Conservation (phyloP, 2,888 invertebrate genomes). For the Bruchidius siliquastri region DNA sequence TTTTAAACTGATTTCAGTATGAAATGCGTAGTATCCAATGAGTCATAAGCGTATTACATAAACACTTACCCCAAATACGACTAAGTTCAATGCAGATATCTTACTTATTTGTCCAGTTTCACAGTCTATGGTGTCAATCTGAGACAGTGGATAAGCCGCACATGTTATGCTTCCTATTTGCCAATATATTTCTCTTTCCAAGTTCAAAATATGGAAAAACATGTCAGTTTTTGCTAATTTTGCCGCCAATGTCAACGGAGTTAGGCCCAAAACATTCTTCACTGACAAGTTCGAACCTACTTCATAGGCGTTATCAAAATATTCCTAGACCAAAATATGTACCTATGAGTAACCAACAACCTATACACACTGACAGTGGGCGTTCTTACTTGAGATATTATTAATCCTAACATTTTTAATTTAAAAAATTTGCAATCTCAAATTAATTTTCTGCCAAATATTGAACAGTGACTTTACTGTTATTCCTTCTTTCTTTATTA, state of each 20-base stretch:
- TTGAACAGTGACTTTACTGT: too few relatives aligned
- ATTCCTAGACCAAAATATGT: slow-evolving; percentile 64
- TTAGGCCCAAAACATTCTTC: slow-evolving; percentile 80
- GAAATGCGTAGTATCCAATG: too few relatives aligned
- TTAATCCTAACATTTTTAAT: too few relatives aligned
- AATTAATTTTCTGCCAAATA: too few relatives aligned
- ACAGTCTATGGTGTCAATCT: slow-evolving; percentile 92
- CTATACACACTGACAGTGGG: too few relatives aligned
- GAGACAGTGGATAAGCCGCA: slow-evolving; percentile 91
- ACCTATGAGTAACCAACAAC: too few relatives aligned
- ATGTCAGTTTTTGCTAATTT: slow-evolving; percentile 90
- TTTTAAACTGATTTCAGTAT: background rate
- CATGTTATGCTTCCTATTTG: slow-evolving; percentile 93
- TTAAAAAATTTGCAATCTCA: too few relatives aligned
- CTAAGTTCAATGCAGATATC: slow-evolving; percentile 90
- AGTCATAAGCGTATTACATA: background rate
- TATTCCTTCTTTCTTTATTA: too few relatives aligned
- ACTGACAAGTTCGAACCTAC: slow-evolving; percentile 86
- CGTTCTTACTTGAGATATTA: too few relatives aligned
- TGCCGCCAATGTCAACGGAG: slow-evolving; percentile 89
- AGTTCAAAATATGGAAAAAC: slow-evolving; percentile 95
- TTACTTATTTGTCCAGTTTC: slow-evolving; percentile 90
- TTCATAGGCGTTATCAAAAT: slow-evolving; percentile 93
- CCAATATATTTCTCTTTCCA: slow-evolving; percentile 96
- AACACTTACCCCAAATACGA: slow-evolving; percentile 81